Base-by-base conservation (phyloP, 2,797 vertebrate species). In the Sebastiscus tertius region DNA sequence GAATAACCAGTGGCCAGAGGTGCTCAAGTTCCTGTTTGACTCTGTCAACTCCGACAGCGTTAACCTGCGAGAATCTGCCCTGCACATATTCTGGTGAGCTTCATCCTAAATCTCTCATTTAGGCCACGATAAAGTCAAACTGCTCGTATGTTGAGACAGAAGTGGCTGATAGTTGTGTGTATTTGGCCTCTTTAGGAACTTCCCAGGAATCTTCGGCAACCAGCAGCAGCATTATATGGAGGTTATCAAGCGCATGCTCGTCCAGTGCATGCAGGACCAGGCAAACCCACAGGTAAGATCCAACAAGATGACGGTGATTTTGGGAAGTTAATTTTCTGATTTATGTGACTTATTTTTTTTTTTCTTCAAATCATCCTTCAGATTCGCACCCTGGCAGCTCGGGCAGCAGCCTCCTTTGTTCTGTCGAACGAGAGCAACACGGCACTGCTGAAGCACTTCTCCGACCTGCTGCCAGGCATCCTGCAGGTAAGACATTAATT, bases 151-250 rank as follows among this genome's bases (percentile, higher is more conserved):
- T 31, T 74, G 2, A 11, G 6, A 12, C 7, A 0, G 2, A 26
- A 20, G 49, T 36, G 31, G 22, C 31, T 90, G n/a, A 84, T n/a
- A 2, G 12, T 1, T 46, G 7, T 26, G 2, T 11, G 11, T 68
- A 31, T 76, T 52, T 52, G 0, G 18, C 1, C 3, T 33, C 2
- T 79, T 4, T 49, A 99, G 98, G 98, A 99, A 99, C 94, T 99
- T 99, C 76, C 99, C 99, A 14, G 98, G 98, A 59, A 99, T 99
- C 89, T 99, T 99, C 89, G 99, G 99, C 73, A 99, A 99, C 94
- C 99, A 99, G 86, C 98, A 99, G 92, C 98, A 99, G 81, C 99
- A 99, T 90, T 99, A 99, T 82, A 94, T 99, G 95, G 99, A 99
- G 0, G 98, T 99, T 52, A 99, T 99, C 93, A 99, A 99, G 87